These are phyloP conservation scores for Ammodytes dubius DNA, from an alignment of 2,113 vertebrate species.

Conservation along the genomic window DNA sequence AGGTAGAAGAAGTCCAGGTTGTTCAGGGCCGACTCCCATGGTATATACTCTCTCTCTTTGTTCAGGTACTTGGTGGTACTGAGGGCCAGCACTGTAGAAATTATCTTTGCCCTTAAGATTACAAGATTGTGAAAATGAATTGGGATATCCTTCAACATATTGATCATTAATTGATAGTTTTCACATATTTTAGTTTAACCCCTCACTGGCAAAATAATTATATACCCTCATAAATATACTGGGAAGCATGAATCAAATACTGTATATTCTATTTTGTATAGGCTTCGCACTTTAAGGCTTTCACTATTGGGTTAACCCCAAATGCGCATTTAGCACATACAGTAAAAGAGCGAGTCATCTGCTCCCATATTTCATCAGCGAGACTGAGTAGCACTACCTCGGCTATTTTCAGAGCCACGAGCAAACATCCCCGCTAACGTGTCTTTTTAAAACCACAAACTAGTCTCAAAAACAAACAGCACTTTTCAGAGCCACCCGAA, in stretches of 20 bases:
- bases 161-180: neutral
- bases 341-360: too few relatives aligned
- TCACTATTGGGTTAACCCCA: too few relatives aligned
- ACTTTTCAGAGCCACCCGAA: too few relatives aligned
- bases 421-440: too few relatives aligned
- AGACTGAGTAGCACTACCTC: too few relatives aligned
- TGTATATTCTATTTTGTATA: too few relatives aligned
- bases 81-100: constrained; percentile 84
- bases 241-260: neutral
- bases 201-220: neutral
- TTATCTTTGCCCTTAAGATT: constrained; percentile 81
- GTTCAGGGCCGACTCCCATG: constrained; percentile 88
- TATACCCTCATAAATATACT: neutral
- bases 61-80: constrained; percentile 87
- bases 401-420: too few relatives aligned
- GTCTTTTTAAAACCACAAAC: too few relatives aligned
- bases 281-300: too few relatives aligned
- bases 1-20: constrained; percentile 89
- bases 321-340: too few relatives aligned
- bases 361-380: too few relatives aligned
- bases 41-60: constrained; percentile 84
- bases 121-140: neutral
- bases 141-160: neutral
- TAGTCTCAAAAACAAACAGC: too few relatives aligned
- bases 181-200: neutral